Base-by-base conservation (phyloP, 2,888 invertebrate genomes). In the Spodoptera picta region DNA sequence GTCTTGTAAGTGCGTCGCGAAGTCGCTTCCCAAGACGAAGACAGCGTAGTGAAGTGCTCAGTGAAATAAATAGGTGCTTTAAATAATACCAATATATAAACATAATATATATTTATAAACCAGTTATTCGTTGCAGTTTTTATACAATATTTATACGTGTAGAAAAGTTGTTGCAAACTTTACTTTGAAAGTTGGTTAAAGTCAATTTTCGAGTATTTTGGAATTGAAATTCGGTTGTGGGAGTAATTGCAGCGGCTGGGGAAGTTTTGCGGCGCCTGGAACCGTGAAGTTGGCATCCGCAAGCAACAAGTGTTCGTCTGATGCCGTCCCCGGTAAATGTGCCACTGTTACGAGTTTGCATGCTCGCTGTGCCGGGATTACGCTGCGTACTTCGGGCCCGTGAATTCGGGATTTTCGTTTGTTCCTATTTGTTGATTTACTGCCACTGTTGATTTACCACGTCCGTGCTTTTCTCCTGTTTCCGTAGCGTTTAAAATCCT, bases 241-340 rank as follows among this genome's bases (percentile, higher is more conserved):
- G 77, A 80, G 83, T 84, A 86, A 87, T 87, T 87, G 85, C 83
- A 83, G 86, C 83, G 87, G 82, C 82, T 86, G 82, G 80, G 83
- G 84, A 90, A 90, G 88, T 89, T 89, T 78, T 67, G 80, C 83
- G 81, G 71, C 83, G 83, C 75, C 79, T 80, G 79, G 79, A 80
- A 82, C 69, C 71, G 85, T 82, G 84, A 88, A 91, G 90, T 92
- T 92, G 88, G 89, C 83, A 82, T 81, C 83, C 72, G 75, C 78
- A 78, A 83, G 92, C 94, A 94, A 94, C 94, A 94, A 92, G 94
- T 94, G 93, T 89, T 83, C 89, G 90, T 65, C 92, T 85, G 92
- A 94, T 94, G 94, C 89, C 84, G 89, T 89, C 83, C 88, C 89
- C 89, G 94, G 94, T 94, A 94, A 94, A 89, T 91, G 91, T 92